phyloP scores from a whole-genome alignment of 2,797 vertebrate genomes.

The Poeciliopsis paucimaculata region DNA sequence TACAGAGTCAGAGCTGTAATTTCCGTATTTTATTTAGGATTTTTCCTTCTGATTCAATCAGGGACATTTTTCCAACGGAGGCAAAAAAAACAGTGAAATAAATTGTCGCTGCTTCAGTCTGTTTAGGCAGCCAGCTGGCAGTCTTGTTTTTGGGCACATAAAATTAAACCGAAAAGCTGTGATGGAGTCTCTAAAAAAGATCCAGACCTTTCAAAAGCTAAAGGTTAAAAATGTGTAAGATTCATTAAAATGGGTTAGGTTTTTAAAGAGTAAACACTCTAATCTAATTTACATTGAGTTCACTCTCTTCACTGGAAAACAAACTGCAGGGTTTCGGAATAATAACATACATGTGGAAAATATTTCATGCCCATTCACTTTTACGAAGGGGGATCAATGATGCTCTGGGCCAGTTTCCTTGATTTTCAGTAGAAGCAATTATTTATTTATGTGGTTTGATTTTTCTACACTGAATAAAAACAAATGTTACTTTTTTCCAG shows the following conservation, averaged over 20 bases:
- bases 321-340: not conserved
- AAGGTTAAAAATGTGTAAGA: not conserved
- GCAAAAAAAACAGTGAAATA: not conserved
- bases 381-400: not conserved
- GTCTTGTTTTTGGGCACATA: not conserved
- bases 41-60: not conserved
- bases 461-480: not conserved
- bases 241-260: not conserved
- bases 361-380: not conserved
- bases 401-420: not conserved
- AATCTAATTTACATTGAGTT: not conserved
- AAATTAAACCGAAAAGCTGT: not conserved
- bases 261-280: not conserved
- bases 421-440: not conserved
- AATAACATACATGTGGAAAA: not conserved
- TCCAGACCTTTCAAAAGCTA: not conserved
- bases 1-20: not conserved
- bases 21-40: not conserved
- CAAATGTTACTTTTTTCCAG: not conserved
- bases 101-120: not conserved
- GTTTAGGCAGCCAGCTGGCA: not conserved
- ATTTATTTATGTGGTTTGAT: not conserved
- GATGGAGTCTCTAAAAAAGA: not conserved
- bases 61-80: not conserved
- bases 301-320: not conserved